phyloP scores from a whole-genome alignment of 2,113 vertebrate genomes.

The Tachycineta bicolor region DNA sequence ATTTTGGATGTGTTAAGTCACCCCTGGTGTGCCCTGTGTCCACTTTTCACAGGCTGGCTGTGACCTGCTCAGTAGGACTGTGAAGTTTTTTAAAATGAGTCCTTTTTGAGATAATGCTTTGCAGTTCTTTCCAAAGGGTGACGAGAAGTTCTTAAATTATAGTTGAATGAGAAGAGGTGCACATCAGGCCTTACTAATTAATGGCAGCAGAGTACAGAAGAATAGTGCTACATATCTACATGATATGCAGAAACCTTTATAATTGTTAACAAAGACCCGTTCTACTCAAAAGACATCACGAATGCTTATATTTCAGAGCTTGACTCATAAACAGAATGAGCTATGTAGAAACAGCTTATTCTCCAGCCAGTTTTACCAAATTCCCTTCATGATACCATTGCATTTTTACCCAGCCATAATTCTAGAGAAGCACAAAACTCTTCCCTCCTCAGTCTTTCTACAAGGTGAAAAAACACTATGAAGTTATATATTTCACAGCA shows the following conservation, averaged over 20 bases:
- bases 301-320: neutral
- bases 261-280: neutral
- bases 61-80: neutral
- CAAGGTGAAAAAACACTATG: neutral
- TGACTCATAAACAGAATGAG: neutral
- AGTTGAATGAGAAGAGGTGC: neutral
- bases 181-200: neutral
- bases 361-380: neutral
- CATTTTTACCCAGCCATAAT: neutral
- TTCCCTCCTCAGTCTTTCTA: neutral
- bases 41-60: neutral
- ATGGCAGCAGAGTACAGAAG: neutral
- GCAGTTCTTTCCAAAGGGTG: neutral
- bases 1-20: neutral
- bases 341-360: neutral
- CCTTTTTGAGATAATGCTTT: neutral
- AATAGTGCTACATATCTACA: neutral
- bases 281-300: neutral
- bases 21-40: neutral
- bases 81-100: neutral
- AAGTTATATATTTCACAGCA: neutral
- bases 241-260: neutral
- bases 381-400: neutral
- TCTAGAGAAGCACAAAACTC: neutral
- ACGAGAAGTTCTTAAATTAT: neutral